Evolutionary conservation across 1,140 invertebrate genomes (phyloP).

Genomic region (Atopsyche davidsoni): DNA sequence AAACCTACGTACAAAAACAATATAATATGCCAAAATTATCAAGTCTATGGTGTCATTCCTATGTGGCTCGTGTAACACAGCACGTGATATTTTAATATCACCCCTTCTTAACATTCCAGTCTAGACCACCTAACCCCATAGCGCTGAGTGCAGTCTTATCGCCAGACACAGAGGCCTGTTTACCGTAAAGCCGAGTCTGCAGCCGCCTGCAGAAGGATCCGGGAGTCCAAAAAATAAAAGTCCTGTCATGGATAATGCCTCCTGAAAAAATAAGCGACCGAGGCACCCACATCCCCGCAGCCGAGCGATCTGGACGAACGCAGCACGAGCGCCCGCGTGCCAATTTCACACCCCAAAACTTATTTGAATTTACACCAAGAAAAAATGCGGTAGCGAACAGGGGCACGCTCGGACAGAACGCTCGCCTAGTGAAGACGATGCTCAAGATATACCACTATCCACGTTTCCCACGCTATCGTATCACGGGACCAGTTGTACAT

Average conservation of each 20-base stretch:
- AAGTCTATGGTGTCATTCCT: too few species aligned
- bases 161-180: slow-evolving; percentile 11
- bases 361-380: background rate
- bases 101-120: too few species aligned
- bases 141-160: slow-evolving; percentile 11
- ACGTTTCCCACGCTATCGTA: slow-evolving; percentile 24
- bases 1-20: too few species aligned
- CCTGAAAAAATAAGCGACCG: slow-evolving; percentile 8
- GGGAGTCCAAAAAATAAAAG: slow-evolving; percentile 12
- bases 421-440: background rate
- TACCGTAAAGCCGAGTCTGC: slow-evolving; percentile 18
- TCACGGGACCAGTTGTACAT: slow-evolving; percentile 26
- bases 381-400: background rate
- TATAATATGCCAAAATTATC: too few species aligned
- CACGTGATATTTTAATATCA: too few species aligned
- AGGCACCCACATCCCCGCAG: background rate
- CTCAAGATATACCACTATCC: slow-evolving; percentile 16
- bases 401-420: background rate
- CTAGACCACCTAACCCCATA: too few species aligned
- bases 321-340: background rate
- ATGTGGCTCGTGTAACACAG: too few species aligned
- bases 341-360: background rate
- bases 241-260: slow-evolving; percentile 10
- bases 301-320: slow-evolving; percentile 7
- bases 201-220: slow-evolving; percentile 9